These are phyloP conservation scores for Anoplius nigerrimus DNA, from an alignment of 2,888 invertebrate genomes.

Conservation along the genomic window DNA sequence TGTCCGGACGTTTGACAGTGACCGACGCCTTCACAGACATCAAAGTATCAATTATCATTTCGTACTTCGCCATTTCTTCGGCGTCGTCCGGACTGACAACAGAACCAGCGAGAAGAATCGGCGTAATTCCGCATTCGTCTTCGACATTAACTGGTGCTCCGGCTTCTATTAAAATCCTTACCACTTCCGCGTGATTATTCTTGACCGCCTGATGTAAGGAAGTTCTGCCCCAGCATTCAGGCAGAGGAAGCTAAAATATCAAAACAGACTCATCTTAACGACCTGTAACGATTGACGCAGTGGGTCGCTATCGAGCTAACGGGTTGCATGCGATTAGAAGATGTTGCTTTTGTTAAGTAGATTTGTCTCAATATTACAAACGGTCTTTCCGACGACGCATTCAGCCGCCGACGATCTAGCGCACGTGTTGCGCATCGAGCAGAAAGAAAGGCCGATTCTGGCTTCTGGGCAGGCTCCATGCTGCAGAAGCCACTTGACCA, in stretches of 20 bases:
- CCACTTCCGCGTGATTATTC: slow-evolving; percentile 68
- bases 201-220: slow-evolving; percentile 73
- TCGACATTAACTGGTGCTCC: slow-evolving; percentile 66
- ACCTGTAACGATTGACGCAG: no score
- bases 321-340: no score
- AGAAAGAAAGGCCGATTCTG: slow-evolving; percentile 28
- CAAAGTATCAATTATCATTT: slow-evolving; percentile 67
- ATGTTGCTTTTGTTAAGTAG: no score
- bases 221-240: slow-evolving; percentile 70
- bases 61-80: slow-evolving; percentile 59
- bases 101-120: slow-evolving; percentile 71
- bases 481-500: slow-evolving; percentile 52
- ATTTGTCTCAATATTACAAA: slow-evolving; percentile 20
- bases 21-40: slow-evolving; percentile 57
- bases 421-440: background rate
- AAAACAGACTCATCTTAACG: no score
- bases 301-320: no score
- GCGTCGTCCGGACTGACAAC: slow-evolving; percentile 54
- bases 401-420: background rate
- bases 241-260: slow-evolving; percentile 63
- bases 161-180: slow-evolving; percentile 64
- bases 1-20: slow-evolving; percentile 49
- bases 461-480: slow-evolving; percentile 47
- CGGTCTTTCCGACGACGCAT: slow-evolving; percentile 31
- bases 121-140: slow-evolving; percentile 71